Evolutionary conservation across 2,888 invertebrate species (phyloP), one percentile per base, ranked within the genome.

Genomic region (Branchipolynoe longqiensis): DNA sequence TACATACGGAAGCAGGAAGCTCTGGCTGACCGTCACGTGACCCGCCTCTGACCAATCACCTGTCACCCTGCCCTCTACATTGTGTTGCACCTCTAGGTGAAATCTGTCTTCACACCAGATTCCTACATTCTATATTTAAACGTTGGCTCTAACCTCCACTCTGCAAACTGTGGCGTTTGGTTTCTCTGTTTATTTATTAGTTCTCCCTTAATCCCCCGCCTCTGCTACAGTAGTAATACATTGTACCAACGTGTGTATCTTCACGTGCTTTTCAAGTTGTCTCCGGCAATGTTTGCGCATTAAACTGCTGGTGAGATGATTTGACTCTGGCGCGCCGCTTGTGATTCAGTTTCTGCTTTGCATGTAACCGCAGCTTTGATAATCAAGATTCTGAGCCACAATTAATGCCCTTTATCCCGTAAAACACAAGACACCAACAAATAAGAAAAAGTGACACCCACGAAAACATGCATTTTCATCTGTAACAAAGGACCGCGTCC

Each of bases 51-150:
- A 84, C 84, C 84, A 62, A 48, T 64, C 48, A 82, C 64, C 69
- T 62, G 48, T 84, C 48, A 64, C 84, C 84, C 69, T 84, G 84
- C 84, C 62, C 62, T 69, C 69, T 54, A 48, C 84, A 84, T 69
- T 78, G 78, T 78, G 54, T 78, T 59, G 84, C 84, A 84, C 84
- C 69, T 48, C 69, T 84, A 84, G 84, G 84, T 84, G 84, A 84
- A 69, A 78, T 78, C 78, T 78, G 78, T 31, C 78, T 78, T 78
- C 48, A 78, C 78, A 48, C 78, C 41, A 48, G 28, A 78, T 28
- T n/a, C 28, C 78, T 48, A 78, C 48, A 78, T 78, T 78, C 78
- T 78, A 33, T 69, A 69, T 3, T n/a, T n/a, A 69, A n/a, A 62
- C 18, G 18, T 48, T 2, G 48, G 4, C 48, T 25, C 54, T 48